phyloP scores from a whole-genome alignment of 2,888 invertebrate genomes.

The Elysia crispata region DNA sequence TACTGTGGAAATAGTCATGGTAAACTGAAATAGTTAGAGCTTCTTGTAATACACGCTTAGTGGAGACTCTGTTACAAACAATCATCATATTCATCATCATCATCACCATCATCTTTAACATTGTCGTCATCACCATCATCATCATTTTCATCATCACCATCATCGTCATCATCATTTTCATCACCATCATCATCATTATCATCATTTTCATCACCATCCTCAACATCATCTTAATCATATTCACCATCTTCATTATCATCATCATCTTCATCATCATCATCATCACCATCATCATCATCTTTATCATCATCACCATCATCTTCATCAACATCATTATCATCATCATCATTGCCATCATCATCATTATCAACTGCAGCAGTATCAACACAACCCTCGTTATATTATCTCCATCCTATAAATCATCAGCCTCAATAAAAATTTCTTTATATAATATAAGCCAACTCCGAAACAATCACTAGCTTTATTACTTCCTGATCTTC shows the following conservation, averaged over 20 bases:
- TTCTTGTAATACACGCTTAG: too few species aligned
- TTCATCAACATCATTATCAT: neutral
- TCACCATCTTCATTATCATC: constrained; percentile 18
- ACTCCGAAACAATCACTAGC: too few species aligned
- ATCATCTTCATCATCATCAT: constrained; percentile 22
- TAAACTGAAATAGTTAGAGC: too few species aligned
- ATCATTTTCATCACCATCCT: neutral
- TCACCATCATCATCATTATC: constrained; percentile 25
- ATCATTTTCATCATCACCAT: neutral
- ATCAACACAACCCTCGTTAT: too few species aligned
- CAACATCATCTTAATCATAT: neutral
- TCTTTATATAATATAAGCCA: too few species aligned
- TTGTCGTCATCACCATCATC: neutral
- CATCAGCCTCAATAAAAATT: too few species aligned
- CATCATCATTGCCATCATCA: neutral
- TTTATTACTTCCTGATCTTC: too few species aligned
- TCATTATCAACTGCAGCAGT: neutral
- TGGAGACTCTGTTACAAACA: too few species aligned
- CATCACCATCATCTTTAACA: neutral
- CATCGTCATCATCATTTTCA: constrained; percentile 6
- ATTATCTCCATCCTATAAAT: too few species aligned
- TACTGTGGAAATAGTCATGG: constrained; percentile 13
- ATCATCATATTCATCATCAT: too few species aligned
- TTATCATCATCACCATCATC: constrained; percentile 12
- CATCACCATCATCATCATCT: constrained; percentile 5